Conservation (phyloP, 2,113 vertebrate species). For the Jacana jacana region DNA sequence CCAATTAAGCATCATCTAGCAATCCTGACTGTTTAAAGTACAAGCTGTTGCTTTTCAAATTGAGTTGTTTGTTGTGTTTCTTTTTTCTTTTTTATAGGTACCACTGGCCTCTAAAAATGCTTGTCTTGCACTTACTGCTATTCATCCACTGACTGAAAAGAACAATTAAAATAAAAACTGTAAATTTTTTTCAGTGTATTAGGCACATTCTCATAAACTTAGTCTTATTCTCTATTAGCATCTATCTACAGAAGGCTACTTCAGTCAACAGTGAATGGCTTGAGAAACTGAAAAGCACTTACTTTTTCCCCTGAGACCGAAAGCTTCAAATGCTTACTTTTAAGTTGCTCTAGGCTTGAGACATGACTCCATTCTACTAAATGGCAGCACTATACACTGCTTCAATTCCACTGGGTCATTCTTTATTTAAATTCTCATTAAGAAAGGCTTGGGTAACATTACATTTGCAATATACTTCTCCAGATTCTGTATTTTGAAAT, state of each 20-base stretch:
- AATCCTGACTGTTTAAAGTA: not conserved
- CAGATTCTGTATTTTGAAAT: slow-evolving; percentile 11
- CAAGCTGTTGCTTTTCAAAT: not conserved
- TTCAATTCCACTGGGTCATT: slow-evolving; percentile 56
- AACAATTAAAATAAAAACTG: not conserved
- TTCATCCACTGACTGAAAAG: not conserved
- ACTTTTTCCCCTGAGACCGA: not conserved
- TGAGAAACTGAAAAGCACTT: slow-evolving; percentile 25
- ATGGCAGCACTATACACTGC: not conserved
- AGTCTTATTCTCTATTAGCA: not conserved
- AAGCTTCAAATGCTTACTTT: slow-evolving; percentile 16
- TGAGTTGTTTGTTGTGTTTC: not conserved
- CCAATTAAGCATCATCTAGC: not conserved
- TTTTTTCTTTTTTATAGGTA: not conserved
- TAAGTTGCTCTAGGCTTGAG: not conserved
- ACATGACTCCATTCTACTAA: slow-evolving; percentile 25
- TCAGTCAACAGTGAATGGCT: not conserved
- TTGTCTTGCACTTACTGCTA: not conserved
- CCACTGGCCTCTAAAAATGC: not conserved
- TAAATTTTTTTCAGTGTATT: not conserved
- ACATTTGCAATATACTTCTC: slow-evolving; percentile 44
- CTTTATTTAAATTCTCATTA: slow-evolving; percentile 61
- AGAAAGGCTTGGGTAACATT: slow-evolving; percentile 37
- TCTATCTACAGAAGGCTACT: not conserved
- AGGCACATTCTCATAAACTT: not conserved